Conservation (phyloP, 1,140 invertebrate species). For the Formica selysi region DNA sequence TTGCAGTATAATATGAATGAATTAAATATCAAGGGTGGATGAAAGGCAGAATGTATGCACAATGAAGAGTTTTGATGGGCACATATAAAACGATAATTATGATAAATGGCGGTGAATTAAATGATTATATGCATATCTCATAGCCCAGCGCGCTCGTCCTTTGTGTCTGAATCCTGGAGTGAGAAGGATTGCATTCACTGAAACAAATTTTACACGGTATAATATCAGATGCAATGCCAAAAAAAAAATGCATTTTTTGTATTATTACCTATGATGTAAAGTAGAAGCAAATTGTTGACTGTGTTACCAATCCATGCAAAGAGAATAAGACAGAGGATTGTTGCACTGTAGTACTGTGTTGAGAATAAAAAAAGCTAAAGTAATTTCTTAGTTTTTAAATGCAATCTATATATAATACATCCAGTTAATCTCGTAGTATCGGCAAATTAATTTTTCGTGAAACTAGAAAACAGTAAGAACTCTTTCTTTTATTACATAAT, state of each 20-base stretch:
- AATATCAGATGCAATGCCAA: slow-evolving; percentile 3
- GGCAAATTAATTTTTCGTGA: too few species aligned
- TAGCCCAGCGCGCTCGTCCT: slow-evolving; percentile 70
- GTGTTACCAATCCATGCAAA: slow-evolving; percentile 93
- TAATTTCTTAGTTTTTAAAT: neutral
- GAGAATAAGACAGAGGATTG: slow-evolving; percentile 89
- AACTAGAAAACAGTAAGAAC: too few species aligned
- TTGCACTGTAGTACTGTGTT: slow-evolving; percentile 92
- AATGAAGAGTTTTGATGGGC: slow-evolving; percentile 35
- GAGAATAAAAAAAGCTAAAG: slow-evolving; percentile 69
- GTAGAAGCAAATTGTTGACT: slow-evolving; percentile 93
- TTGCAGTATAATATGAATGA: neutral
- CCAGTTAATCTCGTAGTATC: neutral
- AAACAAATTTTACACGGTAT: slow-evolving; percentile 55
- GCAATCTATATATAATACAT: neutral
- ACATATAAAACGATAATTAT: slow-evolving; percentile 74
- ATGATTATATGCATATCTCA: slow-evolving; percentile 74
- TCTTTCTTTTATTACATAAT: too few species aligned
- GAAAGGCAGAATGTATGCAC: neutral
- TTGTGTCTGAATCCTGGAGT: slow-evolving; percentile 80
- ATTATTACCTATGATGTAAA: slow-evolving; percentile 90
- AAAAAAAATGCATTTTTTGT: slow-evolving; percentile 5
- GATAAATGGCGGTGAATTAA: slow-evolving; percentile 77
- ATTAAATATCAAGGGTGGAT: slow-evolving; percentile 5
- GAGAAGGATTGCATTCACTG: slow-evolving; percentile 78